Evolutionary conservation across 1,140 invertebrate genomes (phyloP).

Genomic region (Marisa cornuarietis): DNA sequence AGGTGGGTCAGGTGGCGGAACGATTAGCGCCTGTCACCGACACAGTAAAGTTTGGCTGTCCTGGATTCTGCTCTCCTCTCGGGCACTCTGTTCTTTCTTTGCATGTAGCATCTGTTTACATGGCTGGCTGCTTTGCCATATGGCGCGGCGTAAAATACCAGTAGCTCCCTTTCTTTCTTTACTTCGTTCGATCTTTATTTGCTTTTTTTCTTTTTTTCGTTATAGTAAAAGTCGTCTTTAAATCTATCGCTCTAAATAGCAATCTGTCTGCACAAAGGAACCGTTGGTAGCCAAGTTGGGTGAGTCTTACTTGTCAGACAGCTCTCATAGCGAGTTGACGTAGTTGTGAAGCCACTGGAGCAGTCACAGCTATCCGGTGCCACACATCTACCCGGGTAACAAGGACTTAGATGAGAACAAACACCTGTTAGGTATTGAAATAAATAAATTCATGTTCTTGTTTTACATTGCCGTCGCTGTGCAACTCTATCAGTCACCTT

Average conservation of each 20-base stretch:
- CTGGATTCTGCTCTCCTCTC: no score
- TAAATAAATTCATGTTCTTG: background rate
- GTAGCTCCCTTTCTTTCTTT: no score
- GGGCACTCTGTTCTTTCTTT: no score
- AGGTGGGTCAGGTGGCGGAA: no score
- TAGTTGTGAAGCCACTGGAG: background rate
- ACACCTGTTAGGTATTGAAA: background rate
- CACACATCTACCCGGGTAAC: background rate
- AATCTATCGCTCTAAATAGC: background rate
- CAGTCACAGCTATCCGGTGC: background rate
- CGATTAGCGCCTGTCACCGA: no score
- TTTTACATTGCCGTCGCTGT: background rate
- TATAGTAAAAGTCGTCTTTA: background rate
- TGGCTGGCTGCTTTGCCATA: no score
- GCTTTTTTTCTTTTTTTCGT: background rate
- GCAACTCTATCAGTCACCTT: background rate
- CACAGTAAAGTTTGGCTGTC: no score
- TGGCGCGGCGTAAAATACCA: no score
- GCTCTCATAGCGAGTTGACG: background rate
- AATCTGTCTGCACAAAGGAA: background rate
- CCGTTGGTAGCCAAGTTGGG: no score
- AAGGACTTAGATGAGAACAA: background rate
- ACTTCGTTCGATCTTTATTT: no score
- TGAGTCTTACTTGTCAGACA: background rate
- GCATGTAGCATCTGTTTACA: no score